A percentile compares a stretch with the other conserved stretches of the same genome.
Evolutionary conservation across 2,113 vertebrate species (phyloP).

Genomic region (Thymallus thymallus): DNA sequence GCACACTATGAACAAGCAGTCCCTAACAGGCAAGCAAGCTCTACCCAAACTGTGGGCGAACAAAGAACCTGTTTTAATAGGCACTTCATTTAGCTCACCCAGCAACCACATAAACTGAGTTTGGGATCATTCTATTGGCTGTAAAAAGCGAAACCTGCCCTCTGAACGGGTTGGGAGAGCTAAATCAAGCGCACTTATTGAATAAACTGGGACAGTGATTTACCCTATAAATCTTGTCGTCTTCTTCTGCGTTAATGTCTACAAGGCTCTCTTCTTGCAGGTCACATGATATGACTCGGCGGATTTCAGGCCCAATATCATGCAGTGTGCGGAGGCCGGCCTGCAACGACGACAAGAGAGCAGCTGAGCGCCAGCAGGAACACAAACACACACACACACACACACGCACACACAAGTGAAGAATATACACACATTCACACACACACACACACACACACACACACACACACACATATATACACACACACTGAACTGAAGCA

Average conservation of each 20-base stretch:
- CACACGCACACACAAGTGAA: too few relatives aligned
- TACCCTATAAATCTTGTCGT: constrained; percentile 95
- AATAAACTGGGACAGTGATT: constrained; percentile 48
- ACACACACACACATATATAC: not conserved
- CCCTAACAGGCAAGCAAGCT: not conserved
- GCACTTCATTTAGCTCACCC: too few relatives aligned
- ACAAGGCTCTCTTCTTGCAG: constrained; percentile 94
- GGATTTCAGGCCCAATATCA: constrained; percentile 98
- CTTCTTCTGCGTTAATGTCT: constrained; percentile 84
- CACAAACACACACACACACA: not conserved
- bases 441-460: too few relatives aligned
- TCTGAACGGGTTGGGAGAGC: not conserved
- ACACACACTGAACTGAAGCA: not conserved
- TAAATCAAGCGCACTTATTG: not conserved
- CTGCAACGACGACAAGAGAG: constrained; percentile 77
- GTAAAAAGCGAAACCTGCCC: too few relatives aligned
- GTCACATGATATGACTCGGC: constrained; percentile 97
- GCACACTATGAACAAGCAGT: not conserved
- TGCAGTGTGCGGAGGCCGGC: constrained; percentile 97
- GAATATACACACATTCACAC: not conserved
- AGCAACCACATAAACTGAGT: too few relatives aligned
- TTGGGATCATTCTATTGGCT: too few relatives aligned
- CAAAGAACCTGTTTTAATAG: too few relatives aligned
- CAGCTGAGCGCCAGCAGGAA: constrained; percentile 6
- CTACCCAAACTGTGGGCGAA: not conserved